A percentile compares a stretch with the other conserved stretches of the same genome.
Conservation (phyloP, 2,888 invertebrate genomes). For the Drosophila lutescens region DNA sequence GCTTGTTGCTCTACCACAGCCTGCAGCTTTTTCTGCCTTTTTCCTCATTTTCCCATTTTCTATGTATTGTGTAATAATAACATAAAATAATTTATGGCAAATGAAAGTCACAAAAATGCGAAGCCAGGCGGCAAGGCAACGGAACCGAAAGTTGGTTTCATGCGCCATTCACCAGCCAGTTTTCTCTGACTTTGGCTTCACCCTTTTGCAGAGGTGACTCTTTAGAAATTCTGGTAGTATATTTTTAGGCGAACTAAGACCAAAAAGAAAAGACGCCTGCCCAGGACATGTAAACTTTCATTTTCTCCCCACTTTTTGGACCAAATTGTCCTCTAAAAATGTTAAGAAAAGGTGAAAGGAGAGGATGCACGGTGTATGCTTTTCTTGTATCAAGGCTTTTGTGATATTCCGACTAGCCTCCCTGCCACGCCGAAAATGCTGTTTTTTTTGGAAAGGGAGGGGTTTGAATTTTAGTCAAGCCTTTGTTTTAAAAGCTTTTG, state of each 20-base stretch:
- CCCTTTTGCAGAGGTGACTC: slow-evolving; percentile 50
- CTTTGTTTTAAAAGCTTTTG: slow-evolving; percentile 64
- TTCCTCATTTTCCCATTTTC: slow-evolving; percentile 24
- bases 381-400: slow-evolving; percentile 42
- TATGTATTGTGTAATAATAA: slow-evolving; percentile 76
- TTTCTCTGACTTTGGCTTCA: slow-evolving; percentile 9
- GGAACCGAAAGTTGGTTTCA: slow-evolving; percentile 45
- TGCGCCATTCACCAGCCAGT: slow-evolving; percentile 46
- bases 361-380: slow-evolving; percentile 32
- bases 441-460: slow-evolving; percentile 6
- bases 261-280: slow-evolving; percentile 41
- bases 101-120: slow-evolving; percentile 79
- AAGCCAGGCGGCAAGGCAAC: slow-evolving; percentile 29
- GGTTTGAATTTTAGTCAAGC: slow-evolving; percentile 45
- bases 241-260: slow-evolving; percentile 47
- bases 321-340: slow-evolving; percentile 4
- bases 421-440: slow-evolving; percentile 11
- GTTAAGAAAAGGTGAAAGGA: slow-evolving; percentile 37
- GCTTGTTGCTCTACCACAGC: slow-evolving; percentile 5
- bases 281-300: slow-evolving; percentile 62
- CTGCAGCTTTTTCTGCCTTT: background rate
- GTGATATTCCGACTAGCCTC: slow-evolving; percentile 38
- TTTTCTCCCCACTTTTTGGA: slow-evolving; percentile 52
- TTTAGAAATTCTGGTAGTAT: slow-evolving; percentile 59
- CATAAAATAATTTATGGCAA: slow-evolving; percentile 79